phyloP scores from a whole-genome alignment of 2,113 vertebrate genomes.

The Hippocampus zosterae region DNA sequence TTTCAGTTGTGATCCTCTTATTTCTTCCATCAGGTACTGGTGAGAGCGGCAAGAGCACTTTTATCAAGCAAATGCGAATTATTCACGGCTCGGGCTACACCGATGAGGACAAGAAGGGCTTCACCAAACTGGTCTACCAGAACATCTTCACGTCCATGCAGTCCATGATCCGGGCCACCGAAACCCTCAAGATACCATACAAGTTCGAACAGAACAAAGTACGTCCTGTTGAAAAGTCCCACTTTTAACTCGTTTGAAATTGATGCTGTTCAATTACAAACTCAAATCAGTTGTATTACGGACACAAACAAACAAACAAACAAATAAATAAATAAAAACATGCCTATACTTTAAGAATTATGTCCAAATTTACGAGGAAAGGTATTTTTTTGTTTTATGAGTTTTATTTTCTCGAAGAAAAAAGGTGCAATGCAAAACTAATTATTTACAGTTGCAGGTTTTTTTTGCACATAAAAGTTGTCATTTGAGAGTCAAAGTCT shows the following conservation, averaged over 20 bases:
- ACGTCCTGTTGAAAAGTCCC: constrained; percentile 17
- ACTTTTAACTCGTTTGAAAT: not conserved
- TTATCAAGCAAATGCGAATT: constrained; percentile 92
- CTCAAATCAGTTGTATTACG: too few relatives aligned
- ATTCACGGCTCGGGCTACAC: constrained; percentile 86
- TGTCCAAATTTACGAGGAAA: too few relatives aligned
- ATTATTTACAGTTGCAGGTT: too few relatives aligned
- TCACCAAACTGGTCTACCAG: constrained; percentile 82
- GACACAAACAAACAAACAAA: not conserved
- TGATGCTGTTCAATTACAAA: not conserved
- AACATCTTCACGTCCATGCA: constrained; percentile 85
- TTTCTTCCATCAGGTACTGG: constrained; percentile 73
- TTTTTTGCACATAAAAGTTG: too few relatives aligned
- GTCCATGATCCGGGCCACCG: constrained; percentile 81
- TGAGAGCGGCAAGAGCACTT: constrained; percentile 90
- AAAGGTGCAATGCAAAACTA: too few relatives aligned
- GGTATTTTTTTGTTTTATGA: too few relatives aligned
- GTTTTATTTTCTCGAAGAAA: too few relatives aligned
- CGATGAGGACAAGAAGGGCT: constrained; percentile 82
- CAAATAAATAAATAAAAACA: too few relatives aligned
- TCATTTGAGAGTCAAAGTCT: too few relatives aligned
- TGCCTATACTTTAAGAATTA: too few relatives aligned
- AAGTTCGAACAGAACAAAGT: constrained; percentile 79
- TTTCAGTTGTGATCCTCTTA: not conserved
- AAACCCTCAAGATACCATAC: constrained; percentile 78